Conservation (phyloP, 2,797 vertebrate species). For the Gambelia wislizenii region DNA sequence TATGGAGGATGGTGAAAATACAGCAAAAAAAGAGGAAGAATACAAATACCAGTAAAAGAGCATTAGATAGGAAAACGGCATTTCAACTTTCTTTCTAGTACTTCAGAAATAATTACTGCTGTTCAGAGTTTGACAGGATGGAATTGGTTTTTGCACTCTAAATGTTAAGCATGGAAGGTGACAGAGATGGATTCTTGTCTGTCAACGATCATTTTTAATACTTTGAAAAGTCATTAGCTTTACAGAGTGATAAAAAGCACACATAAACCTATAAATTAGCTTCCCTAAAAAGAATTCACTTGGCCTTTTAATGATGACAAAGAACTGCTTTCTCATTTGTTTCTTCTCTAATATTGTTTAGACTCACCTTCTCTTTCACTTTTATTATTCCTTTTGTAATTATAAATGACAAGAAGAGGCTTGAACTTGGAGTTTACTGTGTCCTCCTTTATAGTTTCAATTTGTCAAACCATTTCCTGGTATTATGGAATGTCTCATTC, state of each 20-base stretch:
- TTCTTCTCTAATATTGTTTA: conserved; percentile 32
- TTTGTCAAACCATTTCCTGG: conserved; percentile 29
- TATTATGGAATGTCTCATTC: conserved; percentile 17
- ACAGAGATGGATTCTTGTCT: conserved; percentile 56
- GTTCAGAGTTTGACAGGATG: conserved; percentile 54
- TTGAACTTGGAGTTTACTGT: not conserved
- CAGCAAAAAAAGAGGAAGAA: not conserved
- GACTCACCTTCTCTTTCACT: not conserved
- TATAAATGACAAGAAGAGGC: conserved; percentile 34
- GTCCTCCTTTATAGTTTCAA: not conserved
- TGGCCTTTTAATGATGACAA: conserved; percentile 21
- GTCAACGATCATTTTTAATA: conserved; percentile 51
- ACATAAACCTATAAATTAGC: conserved; percentile 36
- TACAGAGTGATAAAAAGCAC: conserved; percentile 42
- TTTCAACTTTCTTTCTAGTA: conserved; percentile 52
- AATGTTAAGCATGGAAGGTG: conserved; percentile 57
- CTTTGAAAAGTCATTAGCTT: conserved; percentile 40
- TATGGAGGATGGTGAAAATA: not conserved
- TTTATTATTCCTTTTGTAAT: conserved; percentile 19
- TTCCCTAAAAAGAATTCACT: conserved; percentile 44
- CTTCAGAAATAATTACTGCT: conserved; percentile 63
- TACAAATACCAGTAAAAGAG: conserved; percentile 36
- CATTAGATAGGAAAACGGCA: conserved; percentile 45
- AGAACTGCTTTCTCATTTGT: conserved; percentile 14
- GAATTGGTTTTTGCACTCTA: conserved; percentile 61